These are phyloP conservation scores for Hydropsyche tenuis DNA, from an alignment of 1,140 invertebrate genomes.

Conservation along the genomic window DNA sequence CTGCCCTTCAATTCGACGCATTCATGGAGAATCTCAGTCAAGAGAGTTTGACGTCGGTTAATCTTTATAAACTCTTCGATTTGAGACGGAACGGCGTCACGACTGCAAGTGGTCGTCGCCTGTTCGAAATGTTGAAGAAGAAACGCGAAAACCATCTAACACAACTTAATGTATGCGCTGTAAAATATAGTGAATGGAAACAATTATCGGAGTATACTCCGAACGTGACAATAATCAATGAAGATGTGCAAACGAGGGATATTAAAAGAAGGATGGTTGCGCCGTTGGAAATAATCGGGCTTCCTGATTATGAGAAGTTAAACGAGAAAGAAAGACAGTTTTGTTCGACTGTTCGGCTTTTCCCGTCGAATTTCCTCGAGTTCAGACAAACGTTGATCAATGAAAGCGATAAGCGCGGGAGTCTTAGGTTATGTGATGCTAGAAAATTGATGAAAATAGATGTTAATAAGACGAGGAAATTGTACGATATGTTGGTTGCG, in stretches of 20 bases:
- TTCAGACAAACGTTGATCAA: slow-evolving; percentile 75
- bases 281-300: slow-evolving; percentile 76
- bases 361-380: slow-evolving; percentile 79
- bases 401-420: slow-evolving; percentile 77
- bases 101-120: slow-evolving; percentile 67
- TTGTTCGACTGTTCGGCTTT: slow-evolving; percentile 75
- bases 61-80: slow-evolving; percentile 70
- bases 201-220: slow-evolving; percentile 51
- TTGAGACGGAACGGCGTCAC: slow-evolving; percentile 76
- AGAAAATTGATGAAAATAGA: slow-evolving; percentile 86
- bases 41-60: slow-evolving; percentile 72
- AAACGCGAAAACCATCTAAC: slow-evolving; percentile 66
- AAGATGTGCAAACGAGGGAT: slow-evolving; percentile 44
- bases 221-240: background rate
- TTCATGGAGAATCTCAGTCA: slow-evolving; percentile 77
- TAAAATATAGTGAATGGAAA: slow-evolving; percentile 59
- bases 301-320: slow-evolving; percentile 83
- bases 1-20: slow-evolving; percentile 77
- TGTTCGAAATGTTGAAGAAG: slow-evolving; percentile 72
- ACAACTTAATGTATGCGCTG: slow-evolving; percentile 60
- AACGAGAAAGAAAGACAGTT: slow-evolving; percentile 74
- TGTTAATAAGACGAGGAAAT: slow-evolving; percentile 91
- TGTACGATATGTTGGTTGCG: slow-evolving; percentile 82
- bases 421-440: slow-evolving; percentile 79
- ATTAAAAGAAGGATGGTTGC: slow-evolving; percentile 58